phyloP scores from a whole-genome alignment of 2,888 invertebrate genomes.

The Stenotaenia linearis region DNA sequence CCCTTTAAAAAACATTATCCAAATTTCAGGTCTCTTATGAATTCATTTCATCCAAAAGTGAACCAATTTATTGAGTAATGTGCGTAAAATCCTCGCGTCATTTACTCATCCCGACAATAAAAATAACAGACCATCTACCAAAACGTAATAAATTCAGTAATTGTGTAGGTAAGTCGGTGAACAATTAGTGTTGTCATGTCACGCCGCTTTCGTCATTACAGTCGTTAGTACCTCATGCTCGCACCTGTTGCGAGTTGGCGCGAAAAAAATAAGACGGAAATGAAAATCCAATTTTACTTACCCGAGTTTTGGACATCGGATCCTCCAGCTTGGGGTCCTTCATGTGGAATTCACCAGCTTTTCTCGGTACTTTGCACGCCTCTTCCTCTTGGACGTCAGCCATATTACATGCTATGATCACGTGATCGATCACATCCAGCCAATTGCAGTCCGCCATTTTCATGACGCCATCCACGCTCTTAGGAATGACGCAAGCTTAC shows the following conservation, averaged over 20 bases:
- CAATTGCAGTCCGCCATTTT: neutral
- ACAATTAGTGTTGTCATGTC: neutral
- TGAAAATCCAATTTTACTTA: constrained; percentile 2
- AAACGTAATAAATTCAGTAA: too few species aligned
- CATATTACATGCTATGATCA: constrained; percentile 29
- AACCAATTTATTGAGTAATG: too few species aligned
- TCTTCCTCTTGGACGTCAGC: constrained; percentile 34
- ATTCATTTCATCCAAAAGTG: too few species aligned
- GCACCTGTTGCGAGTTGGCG: neutral
- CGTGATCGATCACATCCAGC: constrained; percentile 17
- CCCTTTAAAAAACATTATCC: too few species aligned
- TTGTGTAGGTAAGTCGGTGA: too few species aligned
- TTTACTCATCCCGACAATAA: too few species aligned
- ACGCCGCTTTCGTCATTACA: neutral
- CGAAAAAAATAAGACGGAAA: neutral
- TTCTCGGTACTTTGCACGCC: constrained; percentile 34
- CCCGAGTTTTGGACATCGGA: neutral
- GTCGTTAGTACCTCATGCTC: neutral
- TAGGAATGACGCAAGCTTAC: neutral
- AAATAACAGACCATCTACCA: too few species aligned
- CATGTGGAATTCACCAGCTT: constrained; percentile 27
- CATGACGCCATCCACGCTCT: neutral
- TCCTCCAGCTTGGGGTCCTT: constrained; percentile 30
- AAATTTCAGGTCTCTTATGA: too few species aligned
- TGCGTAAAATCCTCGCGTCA: too few species aligned